These are phyloP conservation scores for Leptogaster cylindrica DNA, from an alignment of 2,888 invertebrate species.

Conservation along the genomic window DNA sequence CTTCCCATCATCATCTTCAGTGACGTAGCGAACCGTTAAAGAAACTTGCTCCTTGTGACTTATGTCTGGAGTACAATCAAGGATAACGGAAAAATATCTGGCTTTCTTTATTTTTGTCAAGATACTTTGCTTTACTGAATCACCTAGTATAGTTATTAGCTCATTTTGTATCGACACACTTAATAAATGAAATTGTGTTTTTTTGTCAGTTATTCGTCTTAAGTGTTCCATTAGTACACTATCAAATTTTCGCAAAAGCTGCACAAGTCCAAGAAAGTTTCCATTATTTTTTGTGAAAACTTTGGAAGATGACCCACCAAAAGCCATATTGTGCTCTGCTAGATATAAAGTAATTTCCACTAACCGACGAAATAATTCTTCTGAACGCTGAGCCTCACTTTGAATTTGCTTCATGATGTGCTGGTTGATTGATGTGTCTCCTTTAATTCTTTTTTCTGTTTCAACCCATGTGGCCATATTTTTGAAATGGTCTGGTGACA, in stretches of 20 bases:
- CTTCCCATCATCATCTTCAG: not conserved
- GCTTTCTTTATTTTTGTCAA: constrained; percentile 1
- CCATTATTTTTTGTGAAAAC: constrained; percentile 18
- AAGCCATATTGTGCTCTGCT: constrained; percentile 31
- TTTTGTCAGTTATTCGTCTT: not conserved
- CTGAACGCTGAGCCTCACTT: no score
- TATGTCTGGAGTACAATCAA: constrained; percentile 10
- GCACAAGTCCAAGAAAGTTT: constrained; percentile 22
- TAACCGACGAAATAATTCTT: no score
- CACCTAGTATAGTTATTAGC: constrained; percentile 13
- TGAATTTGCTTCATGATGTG: no score
- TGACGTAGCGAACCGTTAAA: not conserved
- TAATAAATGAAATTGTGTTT: not conserved
- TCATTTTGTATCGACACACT: constrained; percentile 2
- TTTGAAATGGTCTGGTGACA: not conserved
- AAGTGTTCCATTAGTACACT: constrained; percentile 18
- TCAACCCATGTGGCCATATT: not conserved
- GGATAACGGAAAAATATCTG: no score
- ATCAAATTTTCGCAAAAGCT: constrained; percentile 32
- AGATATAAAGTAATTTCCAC: constrained; percentile 4
- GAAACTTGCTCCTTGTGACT: not conserved
- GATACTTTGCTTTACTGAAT: constrained; percentile 5
- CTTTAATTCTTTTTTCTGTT: not conserved
- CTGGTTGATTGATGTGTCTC: not conserved
- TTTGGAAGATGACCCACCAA: constrained; percentile 1